A percentile compares a stretch with the other conserved stretches of the same genome.
Conservation (phyloP, 2,888 invertebrate species). For the Miltochrista miniata region DNA sequence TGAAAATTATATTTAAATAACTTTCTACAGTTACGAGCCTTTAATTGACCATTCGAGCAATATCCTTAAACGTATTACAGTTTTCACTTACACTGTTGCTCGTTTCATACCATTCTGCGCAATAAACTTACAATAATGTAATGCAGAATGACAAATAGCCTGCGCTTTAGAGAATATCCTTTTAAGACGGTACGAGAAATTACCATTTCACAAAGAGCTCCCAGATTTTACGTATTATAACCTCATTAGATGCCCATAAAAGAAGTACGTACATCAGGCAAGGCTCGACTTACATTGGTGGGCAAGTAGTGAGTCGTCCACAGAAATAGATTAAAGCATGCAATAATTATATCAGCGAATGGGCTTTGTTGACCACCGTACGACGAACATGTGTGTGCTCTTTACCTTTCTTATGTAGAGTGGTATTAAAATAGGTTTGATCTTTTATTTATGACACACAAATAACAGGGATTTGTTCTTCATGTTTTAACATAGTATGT, state of each 20-base stretch:
- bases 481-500: conserved; percentile 11
- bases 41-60: too few species aligned
- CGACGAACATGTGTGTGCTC: conserved; percentile 54
- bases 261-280: conserved; percentile 35
- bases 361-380: conserved; percentile 66
- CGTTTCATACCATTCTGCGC: neutral
- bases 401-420: conserved; percentile 33
- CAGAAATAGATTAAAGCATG: conserved; percentile 75
- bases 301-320: conserved; percentile 59
- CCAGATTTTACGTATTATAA: conserved; percentile 44
- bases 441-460: conserved; percentile 15
- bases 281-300: conserved; percentile 54
- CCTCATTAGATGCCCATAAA: conserved; percentile 45
- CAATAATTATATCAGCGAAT: conserved; percentile 80
- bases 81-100: neutral
- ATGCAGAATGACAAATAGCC: conserved; percentile 51
- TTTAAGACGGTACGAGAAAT: conserved; percentile 49
- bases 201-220: conserved; percentile 52
- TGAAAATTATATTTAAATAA: too few species aligned
- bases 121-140: conserved; percentile 36
- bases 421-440: conserved; percentile 10
- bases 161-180: conserved; percentile 56
- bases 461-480: conserved; percentile 10
- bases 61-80: neutral
- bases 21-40: too few species aligned